Evolutionary conservation across 30 jellyfish, hydroid and myxozoan species (phyloP).

Genomic region (Phacellophora camtschatica): DNA sequence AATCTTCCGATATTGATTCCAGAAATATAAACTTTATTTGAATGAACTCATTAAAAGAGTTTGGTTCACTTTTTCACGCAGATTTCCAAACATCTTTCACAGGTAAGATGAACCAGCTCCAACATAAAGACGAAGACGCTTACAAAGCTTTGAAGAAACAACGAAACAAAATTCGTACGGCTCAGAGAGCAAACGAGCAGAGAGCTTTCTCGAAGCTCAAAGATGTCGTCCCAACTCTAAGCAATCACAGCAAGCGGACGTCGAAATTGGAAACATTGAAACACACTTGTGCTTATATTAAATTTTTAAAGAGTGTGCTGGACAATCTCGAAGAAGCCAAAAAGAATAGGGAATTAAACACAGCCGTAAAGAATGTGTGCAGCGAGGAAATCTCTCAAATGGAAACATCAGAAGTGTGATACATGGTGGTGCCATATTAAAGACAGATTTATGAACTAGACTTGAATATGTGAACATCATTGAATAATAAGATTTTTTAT

Average conservation of each 20-base stretch:
- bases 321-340: slow-evolving; percentile 33
- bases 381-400: neutral
- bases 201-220: slow-evolving; percentile 30
- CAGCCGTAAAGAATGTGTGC: neutral
- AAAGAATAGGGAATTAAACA: neutral
- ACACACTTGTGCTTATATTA: slow-evolving; percentile 49
- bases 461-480: neutral
- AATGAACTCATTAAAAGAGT: no score
- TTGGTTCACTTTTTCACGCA: no score
- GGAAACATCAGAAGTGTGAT: neutral
- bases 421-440: neutral
- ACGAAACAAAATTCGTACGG: slow-evolving; percentile 32
- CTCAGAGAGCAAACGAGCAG: slow-evolving; percentile 65
- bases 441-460: neutral
- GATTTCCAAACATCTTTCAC: no score
- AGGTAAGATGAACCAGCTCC: neutral
- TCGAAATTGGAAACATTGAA: slow-evolving; percentile 51
- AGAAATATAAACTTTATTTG: no score
- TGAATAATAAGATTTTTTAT: no score
- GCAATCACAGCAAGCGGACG: neutral
- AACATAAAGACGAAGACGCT: neutral
- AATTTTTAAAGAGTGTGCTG: slow-evolving; percentile 11
- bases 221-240: slow-evolving; percentile 43
- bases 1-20: no score
- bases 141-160: slow-evolving; percentile 6